These are phyloP conservation scores for Apolygus lucorum DNA, from an alignment of 1,140 invertebrate species.

Conservation along the genomic window DNA sequence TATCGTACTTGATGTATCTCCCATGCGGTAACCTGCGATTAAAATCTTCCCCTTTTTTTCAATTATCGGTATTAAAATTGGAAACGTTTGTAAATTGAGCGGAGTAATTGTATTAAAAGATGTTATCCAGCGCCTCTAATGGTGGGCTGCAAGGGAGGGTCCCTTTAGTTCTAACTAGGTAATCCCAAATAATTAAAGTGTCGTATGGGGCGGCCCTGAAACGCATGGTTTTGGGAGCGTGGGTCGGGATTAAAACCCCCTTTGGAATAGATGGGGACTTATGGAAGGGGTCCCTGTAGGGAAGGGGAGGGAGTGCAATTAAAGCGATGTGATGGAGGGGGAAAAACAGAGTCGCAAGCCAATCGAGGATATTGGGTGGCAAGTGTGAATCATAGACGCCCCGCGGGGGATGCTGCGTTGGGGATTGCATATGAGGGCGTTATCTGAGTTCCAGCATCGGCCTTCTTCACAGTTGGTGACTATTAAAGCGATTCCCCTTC, in stretches of 20 bases:
- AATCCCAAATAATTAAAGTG: slow-evolving; percentile 18
- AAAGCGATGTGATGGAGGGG: not conserved
- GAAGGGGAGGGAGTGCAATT: not conserved
- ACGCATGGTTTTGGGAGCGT: not conserved
- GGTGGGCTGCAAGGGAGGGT: too few relatives aligned
- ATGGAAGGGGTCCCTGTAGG: not conserved
- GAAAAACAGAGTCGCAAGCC: not conserved
- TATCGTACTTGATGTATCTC: too few relatives aligned
- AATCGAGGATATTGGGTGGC: not conserved
- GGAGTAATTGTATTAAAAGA: not conserved
- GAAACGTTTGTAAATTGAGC: too few relatives aligned
- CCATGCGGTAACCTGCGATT: too few relatives aligned
- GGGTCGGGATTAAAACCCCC: not conserved
- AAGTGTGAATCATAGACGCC: not conserved
- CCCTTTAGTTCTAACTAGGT: not conserved
- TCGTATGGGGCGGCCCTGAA: not conserved
- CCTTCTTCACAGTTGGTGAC: not conserved
- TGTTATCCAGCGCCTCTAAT: not conserved
- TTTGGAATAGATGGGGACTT: too few relatives aligned
- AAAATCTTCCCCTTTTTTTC: too few relatives aligned
- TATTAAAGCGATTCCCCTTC: not conserved
- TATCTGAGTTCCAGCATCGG: not conserved
- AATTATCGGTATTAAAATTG: too few relatives aligned
- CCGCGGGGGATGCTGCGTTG: not conserved
- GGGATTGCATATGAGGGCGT: too few relatives aligned